A percentile compares a stretch with the other conserved stretches of the same genome.
These are phyloP conservation scores for Gorsachius goisagi DNA, from an alignment of 2,113 vertebrate genomes.

Conservation along the genomic window DNA sequence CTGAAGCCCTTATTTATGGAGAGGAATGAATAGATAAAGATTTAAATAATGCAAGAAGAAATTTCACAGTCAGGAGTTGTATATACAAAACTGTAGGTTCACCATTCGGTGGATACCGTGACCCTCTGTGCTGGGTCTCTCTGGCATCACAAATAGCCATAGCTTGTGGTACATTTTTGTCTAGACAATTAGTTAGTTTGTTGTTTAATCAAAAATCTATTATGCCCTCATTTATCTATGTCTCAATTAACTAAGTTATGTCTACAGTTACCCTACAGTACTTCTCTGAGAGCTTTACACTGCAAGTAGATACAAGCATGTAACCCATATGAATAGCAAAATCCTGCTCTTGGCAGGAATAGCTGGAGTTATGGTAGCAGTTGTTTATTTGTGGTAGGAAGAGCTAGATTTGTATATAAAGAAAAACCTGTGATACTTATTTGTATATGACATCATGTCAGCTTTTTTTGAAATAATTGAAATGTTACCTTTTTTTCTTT, in stretches of 20 bases:
- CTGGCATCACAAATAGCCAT: not conserved
- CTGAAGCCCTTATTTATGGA: not conserved
- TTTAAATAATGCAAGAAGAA: not conserved
- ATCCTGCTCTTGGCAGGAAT: not conserved
- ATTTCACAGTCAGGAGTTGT: not conserved
- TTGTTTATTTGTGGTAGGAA: not conserved
- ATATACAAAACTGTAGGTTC: not conserved
- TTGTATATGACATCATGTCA: not conserved
- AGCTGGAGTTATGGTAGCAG: not conserved
- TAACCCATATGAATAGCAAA: not conserved
- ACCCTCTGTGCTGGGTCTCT: not conserved
- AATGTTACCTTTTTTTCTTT: not conserved
- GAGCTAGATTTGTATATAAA: not conserved
- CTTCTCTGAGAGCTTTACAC: not conserved
- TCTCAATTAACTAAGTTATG: not conserved
- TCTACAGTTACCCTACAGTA: not conserved
- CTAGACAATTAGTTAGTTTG: not conserved
- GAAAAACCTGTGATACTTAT: not conserved
- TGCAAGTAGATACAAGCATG: not conserved
- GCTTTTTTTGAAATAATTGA: not conserved
- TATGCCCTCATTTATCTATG: not conserved
- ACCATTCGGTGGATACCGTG: not conserved
- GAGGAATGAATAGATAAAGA: not conserved
- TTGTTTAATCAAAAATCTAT: not conserved
- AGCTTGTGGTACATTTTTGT: not conserved